Base-by-base conservation (phyloP, 2,888 invertebrate species). In the Zhuqinia jingwanae region DNA sequence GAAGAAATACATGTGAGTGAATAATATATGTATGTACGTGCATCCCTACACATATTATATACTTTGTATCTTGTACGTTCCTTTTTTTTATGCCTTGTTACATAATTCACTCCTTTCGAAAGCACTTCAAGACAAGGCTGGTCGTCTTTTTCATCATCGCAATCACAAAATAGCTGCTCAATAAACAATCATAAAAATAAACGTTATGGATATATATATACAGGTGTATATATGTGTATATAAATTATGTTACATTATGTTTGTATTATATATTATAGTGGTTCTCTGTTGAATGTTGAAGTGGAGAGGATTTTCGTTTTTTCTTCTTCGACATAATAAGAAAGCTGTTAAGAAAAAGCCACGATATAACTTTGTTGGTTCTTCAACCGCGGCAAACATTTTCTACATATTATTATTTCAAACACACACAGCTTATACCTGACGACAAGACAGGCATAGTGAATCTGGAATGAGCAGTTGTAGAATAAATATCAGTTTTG, bases 111-210 rank as follows among this genome's bases (percentile, higher is more conserved):
- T n/a, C n/a, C n/a, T n/a, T n/a, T n/a, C n/a, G n/a, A n/a, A n/a
- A n/a, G n/a, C n/a, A n/a, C n/a, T n/a, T n/a, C n/a, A n/a, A n/a
- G n/a, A n/a, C n/a, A n/a, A n/a, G n/a, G n/a, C n/a, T n/a, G n/a
- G n/a, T n/a, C n/a, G n/a, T n/a, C n/a, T n/a, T n/a, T n/a, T n/a
- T n/a, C n/a, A n/a, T n/a, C n/a, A n/a, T n/a, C n/a, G n/a, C n/a
- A n/a, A 36, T 17, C 36, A 65, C 36, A 36, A 36, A 45, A 70
- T 47, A 47, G 25, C 68, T 15, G 47, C 45, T 70, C 68, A 70
- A 70, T 70, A 20, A 22, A 70, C 45, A 70, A 70, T 70, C 68
- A 25, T 70, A 70, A 70, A 47, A 70, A 70, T 2, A 60, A 27
- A 60, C 36, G 3, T 36, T n/a, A n/a, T n/a, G n/a, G n/a, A 8